Evolutionary conservation across 2,113 vertebrate genomes (phyloP), one percentile per base, ranked within the genome.

Genomic region (Archilochus colubris): DNA sequence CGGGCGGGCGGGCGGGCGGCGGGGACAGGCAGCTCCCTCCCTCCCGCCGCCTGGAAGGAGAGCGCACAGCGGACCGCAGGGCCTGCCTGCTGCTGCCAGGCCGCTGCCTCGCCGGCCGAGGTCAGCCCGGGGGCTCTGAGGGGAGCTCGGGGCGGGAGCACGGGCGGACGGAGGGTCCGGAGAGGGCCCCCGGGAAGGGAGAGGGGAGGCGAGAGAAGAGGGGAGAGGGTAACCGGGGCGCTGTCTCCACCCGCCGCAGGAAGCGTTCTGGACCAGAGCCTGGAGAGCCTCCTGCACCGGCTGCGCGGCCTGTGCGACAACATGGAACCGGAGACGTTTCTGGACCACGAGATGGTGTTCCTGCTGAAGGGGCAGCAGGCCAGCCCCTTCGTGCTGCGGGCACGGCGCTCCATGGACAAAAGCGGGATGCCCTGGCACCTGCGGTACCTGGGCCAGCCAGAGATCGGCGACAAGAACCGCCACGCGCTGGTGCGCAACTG

Each of bases 311-410:
- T 99, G 17, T 99, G 99, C 74, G 99, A 99, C 97, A 99, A 99
- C 98, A 99, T 99, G 98, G 99, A 99, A 94, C 98, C 99, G 0
- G 99, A 99, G 97, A 98, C 97, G 12, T 99, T 99, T 54, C 96
- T 98, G 19, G 99, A 99, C 88, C 99, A 99, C 33, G 99, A 99
- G 95, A 98, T 99, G 97, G 99, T 99, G 69, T 99, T 99, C 92
- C 98, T 99, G 46, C 98, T 99, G 80, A 99, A 99, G 97, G 99
- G 99, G 84, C 99, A 99, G 95, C 99, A 99, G 91, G 99, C 99
- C 74, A 99, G 99, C 96, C 99, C 99, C 1, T 99, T 99, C 88
- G 98, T 99, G 68, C 97, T 99, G 31, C 98, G 99, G n/a, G 99
- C 99, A 1, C 98, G 99, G 13, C 98, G 98, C 22, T 98, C 99